A percentile compares a stretch with the other conserved stretches of the same genome.
These are phyloP conservation scores for Oxygymnocypris stewartii DNA, from an alignment of 2,113 vertebrate species.

Conservation along the genomic window DNA sequence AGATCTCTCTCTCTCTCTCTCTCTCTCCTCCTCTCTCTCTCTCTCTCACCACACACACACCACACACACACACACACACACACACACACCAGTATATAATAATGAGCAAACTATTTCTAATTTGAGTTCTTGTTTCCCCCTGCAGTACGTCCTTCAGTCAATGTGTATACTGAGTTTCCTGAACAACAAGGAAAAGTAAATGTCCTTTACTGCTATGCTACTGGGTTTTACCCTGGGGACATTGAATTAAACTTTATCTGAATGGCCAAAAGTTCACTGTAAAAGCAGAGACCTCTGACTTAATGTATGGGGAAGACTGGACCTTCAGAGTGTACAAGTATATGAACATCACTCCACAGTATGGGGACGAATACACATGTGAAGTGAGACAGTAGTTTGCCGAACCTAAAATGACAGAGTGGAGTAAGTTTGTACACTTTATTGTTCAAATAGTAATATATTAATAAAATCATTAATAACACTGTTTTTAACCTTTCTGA, in stretches of 20 bases:
- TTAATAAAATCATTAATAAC: neutral
- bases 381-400: slow-evolving; percentile 41
- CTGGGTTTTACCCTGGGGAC: slow-evolving; percentile 50
- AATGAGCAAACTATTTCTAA: too few species aligned
- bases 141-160: slow-evolving; percentile 39
- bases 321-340: slow-evolving; percentile 47
- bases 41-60: too few species aligned
- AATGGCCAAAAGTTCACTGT: slow-evolving; percentile 11
- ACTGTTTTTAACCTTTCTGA: neutral
- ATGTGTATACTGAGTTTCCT: slow-evolving; percentile 41
- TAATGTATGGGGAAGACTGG: slow-evolving; percentile 45
- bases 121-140: neutral
- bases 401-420: slow-evolving; percentile 28
- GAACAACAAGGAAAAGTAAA: slow-evolving; percentile 27
- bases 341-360: slow-evolving; percentile 14
- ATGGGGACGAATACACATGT: slow-evolving; percentile 37
- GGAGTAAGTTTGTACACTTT: slow-evolving; percentile 36
- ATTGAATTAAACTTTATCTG: slow-evolving; percentile 40
- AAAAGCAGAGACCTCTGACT: slow-evolving; percentile 36
- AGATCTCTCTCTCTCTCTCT: too few species aligned
- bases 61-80: too few species aligned
- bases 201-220: slow-evolving; percentile 44
- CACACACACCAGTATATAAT: too few species aligned
- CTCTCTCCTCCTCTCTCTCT: too few species aligned
- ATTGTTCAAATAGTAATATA: neutral